Evolutionary conservation across 1,140 invertebrate species (phyloP).

Genomic region (Bradysia coprophila): DNA sequence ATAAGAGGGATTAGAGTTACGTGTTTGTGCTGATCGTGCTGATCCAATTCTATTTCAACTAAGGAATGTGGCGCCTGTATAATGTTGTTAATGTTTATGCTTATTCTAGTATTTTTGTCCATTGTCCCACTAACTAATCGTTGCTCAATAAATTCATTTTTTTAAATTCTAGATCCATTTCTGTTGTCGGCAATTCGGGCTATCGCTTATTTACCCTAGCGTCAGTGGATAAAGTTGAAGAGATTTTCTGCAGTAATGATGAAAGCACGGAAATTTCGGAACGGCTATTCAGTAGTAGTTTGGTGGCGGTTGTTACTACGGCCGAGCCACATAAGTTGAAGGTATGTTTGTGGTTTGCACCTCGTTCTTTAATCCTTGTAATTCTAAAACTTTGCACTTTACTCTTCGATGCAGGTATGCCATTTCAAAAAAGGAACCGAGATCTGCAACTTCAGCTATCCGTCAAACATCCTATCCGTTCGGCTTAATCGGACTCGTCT

Average conservation of each 20-base stretch:
- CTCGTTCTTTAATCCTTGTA: too few relatives aligned
- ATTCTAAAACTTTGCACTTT: neutral
- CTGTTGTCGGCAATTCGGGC: conserved; percentile 6
- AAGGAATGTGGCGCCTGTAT: too few relatives aligned
- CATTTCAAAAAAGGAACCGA: conserved; percentile 97
- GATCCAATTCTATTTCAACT: too few relatives aligned
- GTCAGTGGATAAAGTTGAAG: conserved; percentile 18
- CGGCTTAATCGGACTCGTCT: conserved; percentile 87
- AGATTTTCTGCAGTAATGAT: conserved; percentile 17
- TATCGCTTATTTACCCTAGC: conserved; percentile 17
- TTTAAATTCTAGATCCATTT: conserved; percentile 3
- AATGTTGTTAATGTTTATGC: too few relatives aligned
- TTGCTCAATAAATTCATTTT: too few relatives aligned
- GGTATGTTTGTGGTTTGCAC: neutral
- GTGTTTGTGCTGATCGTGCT: too few relatives aligned
- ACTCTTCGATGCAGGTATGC: conserved; percentile 56
- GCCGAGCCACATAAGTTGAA: conserved; percentile 22
- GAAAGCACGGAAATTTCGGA: conserved; percentile 22
- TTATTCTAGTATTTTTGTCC: too few relatives aligned
- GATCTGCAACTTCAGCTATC: conserved; percentile 97
- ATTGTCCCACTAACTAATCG: too few relatives aligned
- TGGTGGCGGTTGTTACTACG: conserved; percentile 20
- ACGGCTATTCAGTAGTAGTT: conserved; percentile 20
- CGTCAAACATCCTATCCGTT: conserved; percentile 89
- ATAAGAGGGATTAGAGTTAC: too few relatives aligned